phyloP scores from a whole-genome alignment of 2,113 vertebrate genomes.

The Lates calcarifer region DNA sequence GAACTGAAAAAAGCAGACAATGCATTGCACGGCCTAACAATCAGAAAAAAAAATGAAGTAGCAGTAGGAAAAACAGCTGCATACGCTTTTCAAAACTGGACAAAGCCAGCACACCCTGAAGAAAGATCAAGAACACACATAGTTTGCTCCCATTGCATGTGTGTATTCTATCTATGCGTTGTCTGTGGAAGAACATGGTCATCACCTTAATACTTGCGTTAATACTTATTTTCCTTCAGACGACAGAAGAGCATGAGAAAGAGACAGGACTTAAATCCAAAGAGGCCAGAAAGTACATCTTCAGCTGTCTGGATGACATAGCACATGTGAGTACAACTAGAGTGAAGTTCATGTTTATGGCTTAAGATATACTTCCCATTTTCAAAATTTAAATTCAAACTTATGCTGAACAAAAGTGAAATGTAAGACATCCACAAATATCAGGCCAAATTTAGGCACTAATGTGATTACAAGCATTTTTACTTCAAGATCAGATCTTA shows the following conservation, averaged over 20 bases:
- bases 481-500: not conserved
- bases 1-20: not conserved
- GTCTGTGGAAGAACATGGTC: no score
- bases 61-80: conserved; percentile 48
- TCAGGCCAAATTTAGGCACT: no score
- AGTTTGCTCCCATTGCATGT: not conserved
- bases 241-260: conserved; percentile 95
- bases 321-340: conserved; percentile 90
- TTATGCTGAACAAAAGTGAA: not conserved
- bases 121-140: not conserved
- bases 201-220: not conserved
- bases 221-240: conserved; percentile 86
- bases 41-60: not conserved
- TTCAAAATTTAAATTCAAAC: not conserved
- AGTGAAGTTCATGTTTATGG: not conserved
- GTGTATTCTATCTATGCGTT: not conserved
- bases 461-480: not conserved
- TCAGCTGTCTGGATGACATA: conserved; percentile 96
- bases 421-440: not conserved
- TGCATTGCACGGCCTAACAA: not conserved
- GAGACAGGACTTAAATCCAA: conserved; percentile 99
- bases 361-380: not conserved
- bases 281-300: conserved; percentile 99
- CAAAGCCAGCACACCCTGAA: conserved; percentile 6
- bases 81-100: conserved; percentile 41